Evolutionary conservation across 2,113 vertebrate species (phyloP).

Genomic region (Columbina picui): DNA sequence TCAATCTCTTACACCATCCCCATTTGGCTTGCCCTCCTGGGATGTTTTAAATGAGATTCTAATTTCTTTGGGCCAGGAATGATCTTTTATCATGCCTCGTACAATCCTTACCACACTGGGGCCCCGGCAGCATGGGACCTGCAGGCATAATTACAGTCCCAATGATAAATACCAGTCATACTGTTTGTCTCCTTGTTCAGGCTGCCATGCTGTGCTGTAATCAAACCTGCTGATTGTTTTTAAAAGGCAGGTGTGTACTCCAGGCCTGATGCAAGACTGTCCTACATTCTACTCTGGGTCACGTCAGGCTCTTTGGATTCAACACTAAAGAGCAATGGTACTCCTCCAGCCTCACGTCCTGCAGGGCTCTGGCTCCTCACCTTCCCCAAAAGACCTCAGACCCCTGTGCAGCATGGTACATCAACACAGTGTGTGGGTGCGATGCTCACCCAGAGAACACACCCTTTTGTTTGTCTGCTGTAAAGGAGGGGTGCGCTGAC

Average conservation of each 20-base stretch:
- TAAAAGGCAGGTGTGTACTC: background rate
- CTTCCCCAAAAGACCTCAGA: background rate
- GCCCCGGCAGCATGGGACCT: constrained; percentile 17
- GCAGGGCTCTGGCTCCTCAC: background rate
- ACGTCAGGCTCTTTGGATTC: background rate
- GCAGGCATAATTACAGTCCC: constrained; percentile 38
- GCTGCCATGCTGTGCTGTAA: background rate
- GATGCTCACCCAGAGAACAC: background rate
- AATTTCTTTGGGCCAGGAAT: constrained; percentile 32
- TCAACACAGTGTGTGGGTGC: accelerated
- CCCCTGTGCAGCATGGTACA: accelerated
- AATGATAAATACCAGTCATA: background rate
- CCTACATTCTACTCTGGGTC: constrained; percentile 24
- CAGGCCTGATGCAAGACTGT: background rate
- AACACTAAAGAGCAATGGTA: background rate
- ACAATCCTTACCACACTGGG: background rate
- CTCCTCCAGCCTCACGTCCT: background rate
- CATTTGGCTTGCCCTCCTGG: background rate
- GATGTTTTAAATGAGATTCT: constrained; percentile 26
- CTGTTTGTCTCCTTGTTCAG: background rate
- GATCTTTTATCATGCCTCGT: background rate
- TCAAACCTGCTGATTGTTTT: constrained; percentile 27
- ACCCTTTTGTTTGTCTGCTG: background rate
- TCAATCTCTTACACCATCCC: background rate
- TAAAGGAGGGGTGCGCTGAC: background rate